These are phyloP conservation scores for Mobula hypostoma DNA, from an alignment of 2,113 vertebrate species.

Conservation along the genomic window DNA sequence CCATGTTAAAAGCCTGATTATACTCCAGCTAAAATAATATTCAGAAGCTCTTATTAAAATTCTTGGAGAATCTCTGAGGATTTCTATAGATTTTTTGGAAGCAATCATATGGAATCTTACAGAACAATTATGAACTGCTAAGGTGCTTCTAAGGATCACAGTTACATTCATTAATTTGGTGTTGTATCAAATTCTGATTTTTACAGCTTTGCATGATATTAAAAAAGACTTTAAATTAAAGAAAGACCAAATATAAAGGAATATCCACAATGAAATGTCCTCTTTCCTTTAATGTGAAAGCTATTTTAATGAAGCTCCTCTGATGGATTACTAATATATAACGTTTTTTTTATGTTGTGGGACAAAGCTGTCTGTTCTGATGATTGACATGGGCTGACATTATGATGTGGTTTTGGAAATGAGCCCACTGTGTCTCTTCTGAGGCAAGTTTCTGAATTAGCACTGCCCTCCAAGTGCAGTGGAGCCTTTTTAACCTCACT, in stretches of 20 bases:
- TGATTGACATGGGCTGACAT: slow-evolving; percentile 99
- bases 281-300: slow-evolving; percentile 64
- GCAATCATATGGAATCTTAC: slow-evolving; percentile 28
- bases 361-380: slow-evolving; percentile 99
- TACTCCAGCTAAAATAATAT: background rate
- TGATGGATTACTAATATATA: slow-evolving; percentile 83
- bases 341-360: slow-evolving; percentile 94
- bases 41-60: background rate
- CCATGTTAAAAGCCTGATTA: background rate
- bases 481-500: slow-evolving; percentile 99
- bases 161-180: background rate
- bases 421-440: slow-evolving; percentile 98
- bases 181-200: slow-evolving; percentile 2
- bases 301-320: slow-evolving; percentile 78
- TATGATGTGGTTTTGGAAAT: slow-evolving; percentile 99
- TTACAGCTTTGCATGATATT: slow-evolving; percentile 8
- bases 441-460: slow-evolving; percentile 92
- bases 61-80: background rate
- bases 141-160: slow-evolving; percentile 27
- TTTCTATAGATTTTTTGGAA: slow-evolving; percentile 4
- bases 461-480: slow-evolving; percentile 93
- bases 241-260: slow-evolving; percentile 47
- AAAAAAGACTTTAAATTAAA: slow-evolving; percentile 5
- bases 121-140: slow-evolving; percentile 3
- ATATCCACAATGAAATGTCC: slow-evolving; percentile 68